Percentiles rank a stretch among this genome's conserved stretches.
Conservation (phyloP, 2,797 vertebrate genomes). For the Astyanax mexicanus region DNA sequence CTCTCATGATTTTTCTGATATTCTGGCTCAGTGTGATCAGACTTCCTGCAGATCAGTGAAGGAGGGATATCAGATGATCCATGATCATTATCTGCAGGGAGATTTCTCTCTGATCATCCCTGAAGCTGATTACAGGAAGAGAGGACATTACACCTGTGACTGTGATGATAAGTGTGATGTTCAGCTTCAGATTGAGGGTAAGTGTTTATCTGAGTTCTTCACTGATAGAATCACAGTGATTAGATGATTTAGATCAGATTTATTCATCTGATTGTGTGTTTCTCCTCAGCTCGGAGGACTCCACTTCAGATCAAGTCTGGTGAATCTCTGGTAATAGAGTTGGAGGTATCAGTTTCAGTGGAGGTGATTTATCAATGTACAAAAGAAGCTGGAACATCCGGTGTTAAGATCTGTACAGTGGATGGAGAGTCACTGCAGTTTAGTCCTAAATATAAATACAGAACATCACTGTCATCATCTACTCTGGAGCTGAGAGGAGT, state of each 20-base stretch:
- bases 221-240: too few species aligned
- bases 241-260: too few species aligned
- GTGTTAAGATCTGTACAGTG: not conserved
- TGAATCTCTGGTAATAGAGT: too few species aligned
- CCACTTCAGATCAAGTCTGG: too few species aligned
- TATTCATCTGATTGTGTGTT: too few species aligned
- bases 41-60: not conserved
- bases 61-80: not conserved
- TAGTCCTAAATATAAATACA: not conserved
- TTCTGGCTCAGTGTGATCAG: not conserved
- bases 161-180: not conserved
- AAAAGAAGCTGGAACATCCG: too few species aligned
- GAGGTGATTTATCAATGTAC: too few species aligned
- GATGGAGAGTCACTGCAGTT: not conserved
- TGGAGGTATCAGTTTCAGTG: too few species aligned
- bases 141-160: not conserved
- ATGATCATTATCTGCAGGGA: not conserved
- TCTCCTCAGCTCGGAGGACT: too few species aligned
- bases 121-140: not conserved
- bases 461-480: not conserved
- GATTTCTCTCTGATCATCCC: not conserved
- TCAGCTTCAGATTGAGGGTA: not conserved
- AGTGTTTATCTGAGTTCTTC: not conserved
- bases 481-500: too few species aligned
- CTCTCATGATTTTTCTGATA: not conserved